Evolutionary conservation across 2,797 vertebrate species (phyloP), one percentile per base, ranked within the genome.

Genomic region (Lacerta agilis): DNA sequence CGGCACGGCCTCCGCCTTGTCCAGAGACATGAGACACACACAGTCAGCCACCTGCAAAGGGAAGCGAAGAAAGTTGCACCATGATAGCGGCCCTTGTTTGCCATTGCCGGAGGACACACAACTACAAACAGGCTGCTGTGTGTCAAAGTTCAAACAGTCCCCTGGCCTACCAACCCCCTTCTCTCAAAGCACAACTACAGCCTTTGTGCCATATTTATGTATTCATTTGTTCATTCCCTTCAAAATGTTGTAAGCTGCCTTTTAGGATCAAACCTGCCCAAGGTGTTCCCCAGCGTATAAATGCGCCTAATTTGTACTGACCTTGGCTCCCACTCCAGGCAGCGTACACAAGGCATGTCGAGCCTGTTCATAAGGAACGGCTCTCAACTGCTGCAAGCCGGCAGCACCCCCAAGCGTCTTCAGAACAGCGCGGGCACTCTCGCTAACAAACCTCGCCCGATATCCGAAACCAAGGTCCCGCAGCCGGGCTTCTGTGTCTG

Each of bases 301-400:
- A 55, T 55, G 27, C 1, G 1, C 0, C 3, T 43, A 0, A 0
- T 33, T 41, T 1, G 49, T 66, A 79, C 95, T 90, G 87, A 98
- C 99, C 98, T 99, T 99, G 76, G 95, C 88, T 43, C 98, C 99
- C 9, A 99, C 98, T 0, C 99, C 99, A 0, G 99, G 98, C 73
- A 99, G 96, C 58, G 97, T 83, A 1, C 98, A 97, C 87, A 99
- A 97, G 82, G 97, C 97, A 64, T 95, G 93, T 73, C 95, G 97
- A 36, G 98, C 98, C 90, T 98, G 97, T 0, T 95, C 87, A 0
- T 99, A 99, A 6, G 98, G 94, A 1, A 18, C 90, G 0, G 83
- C 77, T 2, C 97, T 97, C 55, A 99, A 97, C 33, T 92, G 95
- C 73, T 95, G 87, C 55, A 99, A 97, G 97, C 99, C 99, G 76